Conservation (phyloP, 1,140 invertebrate genomes). For the Pseudomyrmex flavicornis region DNA sequence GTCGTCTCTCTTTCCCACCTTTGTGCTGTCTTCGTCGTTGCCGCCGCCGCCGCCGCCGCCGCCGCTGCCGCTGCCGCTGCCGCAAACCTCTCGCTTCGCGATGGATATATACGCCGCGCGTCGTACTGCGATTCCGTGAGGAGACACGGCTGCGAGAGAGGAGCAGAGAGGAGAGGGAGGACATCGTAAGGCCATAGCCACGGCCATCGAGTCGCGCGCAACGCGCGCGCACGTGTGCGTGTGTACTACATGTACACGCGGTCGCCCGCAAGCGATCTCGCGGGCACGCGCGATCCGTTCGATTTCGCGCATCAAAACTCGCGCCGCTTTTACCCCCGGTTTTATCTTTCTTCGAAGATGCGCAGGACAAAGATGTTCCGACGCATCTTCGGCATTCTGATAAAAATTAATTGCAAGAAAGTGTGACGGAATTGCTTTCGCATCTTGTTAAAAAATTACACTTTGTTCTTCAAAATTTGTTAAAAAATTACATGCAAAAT, state of each 20-base stretch:
- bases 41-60: neutral
- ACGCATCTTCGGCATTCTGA: neutral
- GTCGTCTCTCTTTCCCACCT: conserved; percentile 23
- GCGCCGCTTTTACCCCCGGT: neutral
- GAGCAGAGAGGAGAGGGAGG: conserved; percentile 45
- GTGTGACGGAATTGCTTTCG: no score
- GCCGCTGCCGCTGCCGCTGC: conserved; percentile 44
- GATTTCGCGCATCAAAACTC: conserved; percentile 47
- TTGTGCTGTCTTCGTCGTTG: conserved; percentile 10
- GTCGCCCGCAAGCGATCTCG: conserved; percentile 31
- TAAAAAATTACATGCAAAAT: neutral
- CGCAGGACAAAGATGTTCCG: neutral
- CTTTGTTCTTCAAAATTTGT: no score
- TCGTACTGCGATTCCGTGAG: conserved; percentile 60
- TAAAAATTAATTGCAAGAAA: neutral
- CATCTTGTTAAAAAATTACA: no score
- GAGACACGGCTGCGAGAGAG: conserved; percentile 45
- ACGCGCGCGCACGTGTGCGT: conserved; percentile 44
- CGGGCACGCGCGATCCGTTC: conserved; percentile 19
- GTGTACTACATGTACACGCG: conserved; percentile 27
- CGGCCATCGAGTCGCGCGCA: conserved; percentile 81
- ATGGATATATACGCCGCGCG: conserved; percentile 42
- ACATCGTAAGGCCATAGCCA: conserved; percentile 84
- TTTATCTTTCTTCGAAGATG: neutral
- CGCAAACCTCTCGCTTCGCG: conserved; percentile 1